A percentile compares a stretch with the other conserved stretches of the same genome.
Conservation (phyloP, 2,888 invertebrate species). For the Augochlorella aurata region DNA sequence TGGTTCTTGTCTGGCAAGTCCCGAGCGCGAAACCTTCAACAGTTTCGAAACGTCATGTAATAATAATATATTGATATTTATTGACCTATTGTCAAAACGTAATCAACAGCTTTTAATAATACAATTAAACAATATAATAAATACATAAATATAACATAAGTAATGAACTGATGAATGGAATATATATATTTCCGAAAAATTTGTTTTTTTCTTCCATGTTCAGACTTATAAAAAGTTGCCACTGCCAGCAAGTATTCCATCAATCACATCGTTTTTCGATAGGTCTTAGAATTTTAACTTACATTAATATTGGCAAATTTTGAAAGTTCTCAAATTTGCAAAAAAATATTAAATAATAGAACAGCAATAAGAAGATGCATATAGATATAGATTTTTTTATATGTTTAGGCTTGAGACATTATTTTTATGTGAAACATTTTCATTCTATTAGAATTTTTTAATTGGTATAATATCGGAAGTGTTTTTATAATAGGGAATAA, state of each 20-base stretch:
- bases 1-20: constrained; percentile 79
- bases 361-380: background rate
- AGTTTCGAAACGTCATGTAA: constrained; percentile 62
- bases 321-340: background rate
- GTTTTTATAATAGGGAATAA: constrained; percentile 20
- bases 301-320: background rate
- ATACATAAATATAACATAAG: background rate
- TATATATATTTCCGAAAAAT: background rate
- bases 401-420: background rate
- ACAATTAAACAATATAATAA: background rate
- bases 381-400: background rate
- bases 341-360: background rate
- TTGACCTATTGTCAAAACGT: constrained; percentile 9
- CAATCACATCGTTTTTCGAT: background rate
- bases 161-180: background rate
- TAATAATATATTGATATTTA: constrained; percentile 54
- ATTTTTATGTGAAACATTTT: background rate
- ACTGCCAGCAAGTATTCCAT: background rate
- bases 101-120: background rate
- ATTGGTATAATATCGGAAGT: background rate
- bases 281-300: background rate
- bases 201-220: background rate
- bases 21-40: constrained; percentile 63
- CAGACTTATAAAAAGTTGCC: background rate
- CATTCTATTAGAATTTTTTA: constrained; percentile 1